Evolutionary conservation across 2,797 vertebrate species (phyloP).

Genomic region (Oreortyx pictus): DNA sequence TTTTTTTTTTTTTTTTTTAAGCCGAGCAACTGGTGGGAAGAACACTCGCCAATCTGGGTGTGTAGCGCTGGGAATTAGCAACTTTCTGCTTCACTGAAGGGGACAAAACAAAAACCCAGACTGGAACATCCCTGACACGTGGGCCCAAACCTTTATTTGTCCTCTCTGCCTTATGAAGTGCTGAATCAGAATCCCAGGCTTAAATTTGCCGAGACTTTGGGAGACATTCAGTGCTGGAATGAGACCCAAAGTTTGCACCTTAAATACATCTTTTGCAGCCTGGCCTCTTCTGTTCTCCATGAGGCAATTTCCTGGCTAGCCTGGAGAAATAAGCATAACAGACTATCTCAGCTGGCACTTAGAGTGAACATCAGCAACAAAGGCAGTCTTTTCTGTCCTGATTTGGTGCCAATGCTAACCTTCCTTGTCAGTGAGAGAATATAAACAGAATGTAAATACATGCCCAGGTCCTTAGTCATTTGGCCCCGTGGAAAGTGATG

Average conservation of each 20-base stretch:
- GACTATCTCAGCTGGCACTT: constrained; percentile 54
- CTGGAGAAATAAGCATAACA: constrained; percentile 63
- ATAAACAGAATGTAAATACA: constrained; percentile 71
- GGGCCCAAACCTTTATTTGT: background rate
- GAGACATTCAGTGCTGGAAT: constrained; percentile 43
- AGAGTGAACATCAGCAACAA: constrained; percentile 25
- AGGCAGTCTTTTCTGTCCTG: constrained; percentile 53
- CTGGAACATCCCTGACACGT: fast-evolving
- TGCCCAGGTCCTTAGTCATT: constrained; percentile 58
- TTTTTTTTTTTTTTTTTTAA: background rate
- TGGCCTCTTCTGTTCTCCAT: constrained; percentile 33
- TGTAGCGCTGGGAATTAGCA: background rate
- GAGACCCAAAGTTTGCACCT: background rate
- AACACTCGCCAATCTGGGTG: background rate
- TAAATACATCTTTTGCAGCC: constrained; percentile 11
- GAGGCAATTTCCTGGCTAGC: constrained; percentile 72
- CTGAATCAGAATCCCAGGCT: constrained; percentile 60
- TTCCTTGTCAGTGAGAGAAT: constrained; percentile 44
- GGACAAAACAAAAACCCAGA: background rate
- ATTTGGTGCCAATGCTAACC: constrained; percentile 39
- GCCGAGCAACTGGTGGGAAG: background rate
- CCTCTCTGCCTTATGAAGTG: background rate
- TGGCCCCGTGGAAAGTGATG: constrained; percentile 10
- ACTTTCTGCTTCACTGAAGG: background rate
- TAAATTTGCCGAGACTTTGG: constrained; percentile 6